Evolutionary conservation across 2,797 vertebrate genomes (phyloP).

Genomic region (Enteromius afrohamiltoni): DNA sequence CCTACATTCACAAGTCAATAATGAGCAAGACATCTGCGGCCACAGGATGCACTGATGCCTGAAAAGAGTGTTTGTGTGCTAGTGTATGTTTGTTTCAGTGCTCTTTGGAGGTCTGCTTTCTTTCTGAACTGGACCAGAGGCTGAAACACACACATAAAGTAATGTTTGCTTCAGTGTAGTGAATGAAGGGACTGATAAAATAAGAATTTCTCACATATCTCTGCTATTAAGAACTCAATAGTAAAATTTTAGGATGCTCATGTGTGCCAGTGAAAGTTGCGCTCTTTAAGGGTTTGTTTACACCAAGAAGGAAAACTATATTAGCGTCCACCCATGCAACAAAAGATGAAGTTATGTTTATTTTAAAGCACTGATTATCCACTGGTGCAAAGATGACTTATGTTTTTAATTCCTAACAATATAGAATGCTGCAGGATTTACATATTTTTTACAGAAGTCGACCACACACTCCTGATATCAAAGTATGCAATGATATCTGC

Average conservation of each 20-base stretch:
- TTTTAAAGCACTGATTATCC: neutral
- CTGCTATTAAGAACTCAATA: neutral
- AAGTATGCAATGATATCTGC: neutral
- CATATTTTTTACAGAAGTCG: neutral
- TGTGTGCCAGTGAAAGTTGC: neutral
- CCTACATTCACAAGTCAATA: constrained; percentile 45
- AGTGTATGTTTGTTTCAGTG: neutral
- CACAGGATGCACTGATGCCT: neutral
- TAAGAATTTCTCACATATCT: neutral
- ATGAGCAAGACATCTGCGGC: neutral
- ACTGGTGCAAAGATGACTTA: neutral
- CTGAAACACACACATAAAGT: neutral
- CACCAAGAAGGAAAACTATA: neutral
- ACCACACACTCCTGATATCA: neutral
- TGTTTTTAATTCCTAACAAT: neutral
- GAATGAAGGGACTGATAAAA: neutral
- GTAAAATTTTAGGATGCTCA: neutral
- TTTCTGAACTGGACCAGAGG: neutral
- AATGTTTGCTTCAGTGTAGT: neutral
- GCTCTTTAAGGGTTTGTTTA: neutral
- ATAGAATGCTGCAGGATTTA: neutral
- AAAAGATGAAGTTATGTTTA: neutral
- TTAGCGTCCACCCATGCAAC: neutral
- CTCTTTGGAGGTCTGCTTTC: neutral
- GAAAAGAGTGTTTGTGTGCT: constrained; percentile 7